phyloP scores from a whole-genome alignment of 1,140 invertebrate genomes.

The Diploscapter pachys region DNA sequence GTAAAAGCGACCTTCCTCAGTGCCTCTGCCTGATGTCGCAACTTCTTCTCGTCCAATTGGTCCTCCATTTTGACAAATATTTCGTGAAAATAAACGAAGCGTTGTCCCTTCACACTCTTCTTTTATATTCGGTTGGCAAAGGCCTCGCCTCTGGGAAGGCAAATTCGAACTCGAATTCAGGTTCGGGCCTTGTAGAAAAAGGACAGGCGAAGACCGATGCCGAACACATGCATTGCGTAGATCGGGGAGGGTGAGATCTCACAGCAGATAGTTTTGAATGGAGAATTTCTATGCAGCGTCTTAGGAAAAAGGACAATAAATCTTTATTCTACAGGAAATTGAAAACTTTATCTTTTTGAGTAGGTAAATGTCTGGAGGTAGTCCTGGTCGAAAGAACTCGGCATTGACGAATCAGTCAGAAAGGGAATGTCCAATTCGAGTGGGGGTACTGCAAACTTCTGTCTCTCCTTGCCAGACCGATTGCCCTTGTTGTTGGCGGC shows the following conservation, averaged over 20 bases:
- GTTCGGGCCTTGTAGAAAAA: too few relatives aligned
- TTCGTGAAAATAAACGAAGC: too few relatives aligned
- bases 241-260: too few relatives aligned
- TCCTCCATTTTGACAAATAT: constrained; percentile 4
- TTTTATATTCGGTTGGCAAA: constrained; percentile 2
- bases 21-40: constrained; percentile 11
- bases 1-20: constrained; percentile 23
- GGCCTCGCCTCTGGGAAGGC: too few relatives aligned
- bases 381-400: constrained; percentile 8
- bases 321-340: too few relatives aligned
- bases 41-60: constrained; percentile 8
- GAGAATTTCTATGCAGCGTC: too few relatives aligned
- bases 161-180: too few relatives aligned
- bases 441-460: constrained; percentile 4
- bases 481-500: neutral
- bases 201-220: too few relatives aligned
- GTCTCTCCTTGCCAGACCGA: neutral
- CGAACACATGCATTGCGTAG: too few relatives aligned
- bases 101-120: neutral
- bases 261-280: too few relatives aligned
- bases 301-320: too few relatives aligned
- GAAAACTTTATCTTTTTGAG: too few relatives aligned
- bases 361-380: neutral
- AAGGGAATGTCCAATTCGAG: constrained; percentile 6
- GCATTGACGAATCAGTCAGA: neutral